phyloP scores from a whole-genome alignment of 1,140 invertebrate species.

The Leguminivora glycinivorella region DNA sequence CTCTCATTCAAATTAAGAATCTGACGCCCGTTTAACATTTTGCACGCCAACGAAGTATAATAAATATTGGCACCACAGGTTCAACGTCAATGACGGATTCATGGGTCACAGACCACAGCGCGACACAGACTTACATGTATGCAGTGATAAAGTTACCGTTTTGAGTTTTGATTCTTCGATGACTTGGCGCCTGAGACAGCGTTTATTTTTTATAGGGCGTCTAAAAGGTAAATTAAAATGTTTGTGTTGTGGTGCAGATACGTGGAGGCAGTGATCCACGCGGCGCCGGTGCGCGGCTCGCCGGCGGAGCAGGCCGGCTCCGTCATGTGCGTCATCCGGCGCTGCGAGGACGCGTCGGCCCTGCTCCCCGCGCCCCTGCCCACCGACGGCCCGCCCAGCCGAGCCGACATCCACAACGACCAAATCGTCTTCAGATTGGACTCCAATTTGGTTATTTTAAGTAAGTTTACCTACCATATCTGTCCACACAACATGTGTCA shows the following conservation, averaged over 20 bases:
- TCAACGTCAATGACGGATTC: too few relatives aligned
- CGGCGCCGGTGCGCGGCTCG: slow-evolving; percentile 84
- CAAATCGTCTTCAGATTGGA: slow-evolving; percentile 96
- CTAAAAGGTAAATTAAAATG: too few relatives aligned
- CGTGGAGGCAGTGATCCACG: slow-evolving; percentile 78
- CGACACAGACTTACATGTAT: too few relatives aligned
- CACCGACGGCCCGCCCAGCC: slow-evolving; percentile 76
- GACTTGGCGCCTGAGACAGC: too few relatives aligned
- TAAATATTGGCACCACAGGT: too few relatives aligned
- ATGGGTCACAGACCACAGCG: too few relatives aligned
- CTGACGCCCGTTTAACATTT: too few relatives aligned
- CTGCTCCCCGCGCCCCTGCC: slow-evolving; percentile 82
- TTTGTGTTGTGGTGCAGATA: slow-evolving; percentile 48
- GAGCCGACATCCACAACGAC: slow-evolving; percentile 89
- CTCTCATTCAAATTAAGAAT: too few relatives aligned
- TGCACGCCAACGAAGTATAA: too few relatives aligned
- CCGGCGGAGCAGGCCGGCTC: slow-evolving; percentile 80
- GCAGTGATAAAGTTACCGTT: too few relatives aligned
- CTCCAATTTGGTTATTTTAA: slow-evolving; percentile 89
- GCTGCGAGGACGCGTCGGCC: slow-evolving; percentile 88
- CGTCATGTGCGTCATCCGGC: slow-evolving; percentile 87
- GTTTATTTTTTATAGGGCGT: too few relatives aligned
- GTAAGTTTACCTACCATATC: slow-evolving; percentile 44
- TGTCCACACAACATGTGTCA: not conserved
- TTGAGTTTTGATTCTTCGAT: too few relatives aligned